Percentiles rank a stretch among this genome's conserved stretches.
phyloP scores from a whole-genome alignment of 1,140 invertebrate genomes.

The Pseudomyrmex cubaensis region DNA sequence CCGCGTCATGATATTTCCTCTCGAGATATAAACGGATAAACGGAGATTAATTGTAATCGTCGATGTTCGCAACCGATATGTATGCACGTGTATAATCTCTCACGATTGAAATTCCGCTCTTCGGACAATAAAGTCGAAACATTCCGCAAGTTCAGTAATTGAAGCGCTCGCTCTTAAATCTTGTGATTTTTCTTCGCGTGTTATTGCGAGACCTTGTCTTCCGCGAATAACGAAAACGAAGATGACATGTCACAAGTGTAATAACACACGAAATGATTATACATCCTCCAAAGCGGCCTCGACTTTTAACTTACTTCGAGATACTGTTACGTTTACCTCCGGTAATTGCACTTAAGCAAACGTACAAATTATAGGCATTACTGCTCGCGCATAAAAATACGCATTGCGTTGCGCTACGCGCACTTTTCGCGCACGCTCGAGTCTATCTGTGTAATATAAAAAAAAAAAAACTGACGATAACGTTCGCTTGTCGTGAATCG shows the following conservation, averaged over 20 bases:
- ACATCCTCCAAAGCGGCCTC: not conserved
- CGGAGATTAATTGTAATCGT: slow-evolving; percentile 15
- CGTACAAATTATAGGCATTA: slow-evolving; percentile 48
- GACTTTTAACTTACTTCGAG: slow-evolving; percentile 14
- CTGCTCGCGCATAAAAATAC: slow-evolving; percentile 28
- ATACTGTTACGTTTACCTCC: slow-evolving; percentile 36
- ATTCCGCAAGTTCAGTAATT: not conserved
- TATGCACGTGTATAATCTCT: not conserved
- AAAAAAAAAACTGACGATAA: not conserved
- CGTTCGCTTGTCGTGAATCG: slow-evolving; percentile 10
- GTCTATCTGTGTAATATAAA: not conserved
- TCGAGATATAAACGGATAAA: slow-evolving; percentile 27
- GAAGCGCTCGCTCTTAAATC: slow-evolving; percentile 18
- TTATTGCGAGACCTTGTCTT: too few species aligned
- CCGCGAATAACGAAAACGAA: slow-evolving; percentile 11
- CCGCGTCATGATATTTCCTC: slow-evolving; percentile 28
- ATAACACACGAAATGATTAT: slow-evolving; percentile 34
- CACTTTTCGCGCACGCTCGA: not conserved
- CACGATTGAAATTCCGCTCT: slow-evolving; percentile 3
- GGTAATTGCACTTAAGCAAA: slow-evolving; percentile 47
- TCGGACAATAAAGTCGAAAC: slow-evolving; percentile 12
- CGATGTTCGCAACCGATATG: not conserved
- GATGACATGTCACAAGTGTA: slow-evolving; percentile 25
- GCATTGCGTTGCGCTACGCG: not conserved
- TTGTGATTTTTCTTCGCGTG: not conserved